Base-by-base conservation (phyloP, 2,888 invertebrate species). In the Mesoligia furuncula region DNA sequence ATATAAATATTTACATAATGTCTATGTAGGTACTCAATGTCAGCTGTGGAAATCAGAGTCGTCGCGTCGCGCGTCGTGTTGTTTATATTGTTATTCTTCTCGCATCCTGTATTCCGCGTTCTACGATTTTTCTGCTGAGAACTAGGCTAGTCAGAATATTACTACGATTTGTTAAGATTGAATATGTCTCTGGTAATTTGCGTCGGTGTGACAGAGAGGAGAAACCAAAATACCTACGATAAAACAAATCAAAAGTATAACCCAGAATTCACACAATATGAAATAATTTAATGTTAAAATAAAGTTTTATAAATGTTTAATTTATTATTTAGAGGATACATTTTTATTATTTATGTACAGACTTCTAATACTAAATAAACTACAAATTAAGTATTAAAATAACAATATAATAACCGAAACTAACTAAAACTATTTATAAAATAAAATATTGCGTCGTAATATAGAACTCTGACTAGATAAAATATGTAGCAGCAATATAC, bases 1-100 rank as follows among this genome's bases (percentile, higher is more conserved):
- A 79, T 61, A 74, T 85, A 84, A 88, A 89, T 85, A 88, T 90
- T 90, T 88, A 88, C 89, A 89, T 88, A 90, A 90, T 85, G 85
- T 83, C 79, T 84, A 84, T 73, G 81, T n/a, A n/a, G n/a, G n/a
- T 86, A 77, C 74, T 75, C 71, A 69, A 84, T 79, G 80, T 80
- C 82, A 80, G 80, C 82, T 74, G 75, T 75, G 80, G 81, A 79
- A 85, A 88, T 90, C 86, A 86, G 79, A 65, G 76, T 73, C 51
- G 31, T 39, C 36, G 54, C 39, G 48, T 13, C 57, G 24, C 39
- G 48, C 45, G 48, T 13, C 57, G 24, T 27, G 54, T 76, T 78
- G 70, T 78, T 72, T 77, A 62, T 72, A 76, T 81, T 77, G 45
- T 54, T 85, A 85, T 85, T 85, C 75, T 79, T 74, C 59, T 31